Base-by-base conservation (phyloP, 2,113 vertebrate species). In the Turnix velox region DNA sequence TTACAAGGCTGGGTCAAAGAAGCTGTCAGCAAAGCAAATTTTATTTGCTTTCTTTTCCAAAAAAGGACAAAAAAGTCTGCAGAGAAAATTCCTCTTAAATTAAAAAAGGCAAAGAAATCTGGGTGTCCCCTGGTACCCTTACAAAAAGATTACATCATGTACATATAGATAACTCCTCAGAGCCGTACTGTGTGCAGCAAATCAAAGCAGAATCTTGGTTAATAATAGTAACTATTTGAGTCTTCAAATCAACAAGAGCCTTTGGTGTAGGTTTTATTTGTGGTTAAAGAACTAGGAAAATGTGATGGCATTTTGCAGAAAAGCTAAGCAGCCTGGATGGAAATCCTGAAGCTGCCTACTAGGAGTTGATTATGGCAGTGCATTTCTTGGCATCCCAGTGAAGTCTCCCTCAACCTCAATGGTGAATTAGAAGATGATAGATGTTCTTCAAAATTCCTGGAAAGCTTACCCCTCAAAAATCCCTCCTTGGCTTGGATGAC, bases 111-210 rank as follows among this genome's bases (percentile, higher is more conserved):
- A 71, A 18, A 37, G 18, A 91, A 74, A 91, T 16, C 5, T 42
- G 19, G 0, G 1, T 40, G 5, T 24, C 2, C 16, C 7, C 43
- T 2, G 2, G 9, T 66, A 78, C 6, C 14, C 16, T 91, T 54
- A 37, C 19, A 22, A 45, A 65, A 69, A 42, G 5, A 31, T 31
- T 66, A 48, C 5, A 3, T 73, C 35, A 10, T 14, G 16, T 23
- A 25, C 23, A 75, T 18, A 23, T 49, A 75, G 20, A 23, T 49
- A 79, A 67, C 8, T 76, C 17, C 10, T 4, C 27, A 52, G 28
- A 18, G 14, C 54, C 58, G 11, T 45, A 61, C 33, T 10, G 15
- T 31, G 13, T 3, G 1, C 7, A 72, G 25, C n/a, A 77, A 84
- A 71, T 4, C 25, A 54, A 77, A 86, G 31, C 24, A 65, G 59